A percentile compares a stretch with the other conserved stretches of the same genome.
phyloP scores from a whole-genome alignment of 2,797 vertebrate genomes.

The Urosaurus nigricauda region DNA sequence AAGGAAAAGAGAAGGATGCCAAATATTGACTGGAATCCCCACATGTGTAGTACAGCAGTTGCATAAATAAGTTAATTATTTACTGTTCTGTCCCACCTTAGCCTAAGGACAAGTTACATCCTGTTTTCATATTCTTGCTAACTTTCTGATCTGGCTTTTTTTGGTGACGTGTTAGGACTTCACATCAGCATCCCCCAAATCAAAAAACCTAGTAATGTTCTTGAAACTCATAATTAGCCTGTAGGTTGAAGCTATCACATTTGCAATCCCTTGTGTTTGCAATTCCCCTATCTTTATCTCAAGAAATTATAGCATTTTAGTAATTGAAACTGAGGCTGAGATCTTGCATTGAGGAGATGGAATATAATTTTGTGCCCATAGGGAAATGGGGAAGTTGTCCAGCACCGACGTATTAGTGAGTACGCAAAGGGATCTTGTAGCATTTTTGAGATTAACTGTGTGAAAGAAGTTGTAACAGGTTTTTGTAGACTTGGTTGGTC shows the following conservation, averaged over 20 bases:
- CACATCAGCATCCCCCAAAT: not conserved
- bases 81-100: not conserved
- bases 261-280: not conserved
- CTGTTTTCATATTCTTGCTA: not conserved
- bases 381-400: too few relatives aligned
- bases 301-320: not conserved
- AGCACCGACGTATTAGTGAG: too few relatives aligned
- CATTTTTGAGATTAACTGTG: too few relatives aligned
- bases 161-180: not conserved
- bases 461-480: too few relatives aligned
- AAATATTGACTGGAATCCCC: not conserved
- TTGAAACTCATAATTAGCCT: not conserved
- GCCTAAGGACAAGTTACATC: not conserved
- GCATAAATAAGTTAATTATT: constrained; percentile 1
- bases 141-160: not conserved
- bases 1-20: constrained; percentile 1
- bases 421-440: too few relatives aligned
- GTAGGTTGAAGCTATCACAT: not conserved
- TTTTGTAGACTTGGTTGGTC: too few relatives aligned
- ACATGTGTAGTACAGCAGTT: not conserved
- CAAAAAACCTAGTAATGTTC: not conserved
- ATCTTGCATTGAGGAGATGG: too few relatives aligned
- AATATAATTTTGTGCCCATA: too few relatives aligned
- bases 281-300: not conserved
- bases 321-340: not conserved